phyloP scores from a whole-genome alignment of 1,140 invertebrate species.

The Elymnias hypermnestra region DNA sequence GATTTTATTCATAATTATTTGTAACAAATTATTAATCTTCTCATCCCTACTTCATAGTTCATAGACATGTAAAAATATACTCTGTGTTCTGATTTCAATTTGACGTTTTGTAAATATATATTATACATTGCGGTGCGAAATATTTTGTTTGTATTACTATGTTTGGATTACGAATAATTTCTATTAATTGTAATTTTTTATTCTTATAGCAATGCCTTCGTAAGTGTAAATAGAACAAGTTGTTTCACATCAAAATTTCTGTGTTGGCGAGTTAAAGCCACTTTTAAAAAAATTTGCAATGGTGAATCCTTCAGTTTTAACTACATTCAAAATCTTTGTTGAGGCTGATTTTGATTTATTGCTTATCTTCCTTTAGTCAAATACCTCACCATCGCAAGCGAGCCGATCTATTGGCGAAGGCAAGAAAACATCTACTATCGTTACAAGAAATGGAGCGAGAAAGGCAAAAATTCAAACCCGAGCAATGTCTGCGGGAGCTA shows the following conservation, averaged over 20 bases:
- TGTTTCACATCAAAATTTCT: slow-evolving; percentile 1
- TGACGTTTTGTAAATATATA: no score
- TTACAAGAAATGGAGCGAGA: slow-evolving; percentile 77
- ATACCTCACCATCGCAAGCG: slow-evolving; percentile 41
- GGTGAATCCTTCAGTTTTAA: slow-evolving; percentile 12
- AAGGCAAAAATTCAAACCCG: slow-evolving; percentile 80
- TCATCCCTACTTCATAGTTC: no score
- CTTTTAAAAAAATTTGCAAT: slow-evolving; percentile 9
- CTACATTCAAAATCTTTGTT: no score
- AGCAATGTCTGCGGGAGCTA: slow-evolving; percentile 73
- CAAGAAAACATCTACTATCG: slow-evolving; percentile 67
- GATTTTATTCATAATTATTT: no score
- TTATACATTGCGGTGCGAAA: no score
- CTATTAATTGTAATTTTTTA: background rate
- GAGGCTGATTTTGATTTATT: background rate
- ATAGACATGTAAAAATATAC: no score
- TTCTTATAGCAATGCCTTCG: slow-evolving; percentile 6
- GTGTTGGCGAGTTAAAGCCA: background rate
- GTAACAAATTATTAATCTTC: no score
- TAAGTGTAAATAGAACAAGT: slow-evolving; percentile 5
- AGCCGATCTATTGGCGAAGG: slow-evolving; percentile 50
- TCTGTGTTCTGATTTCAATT: no score
- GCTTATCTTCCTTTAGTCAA: slow-evolving; percentile 39
- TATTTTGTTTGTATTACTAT: background rate
- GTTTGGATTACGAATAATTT: background rate